Evolutionary conservation across 2,113 vertebrate species (phyloP).

Genomic region (Chaetorhynchus papuensis): DNA sequence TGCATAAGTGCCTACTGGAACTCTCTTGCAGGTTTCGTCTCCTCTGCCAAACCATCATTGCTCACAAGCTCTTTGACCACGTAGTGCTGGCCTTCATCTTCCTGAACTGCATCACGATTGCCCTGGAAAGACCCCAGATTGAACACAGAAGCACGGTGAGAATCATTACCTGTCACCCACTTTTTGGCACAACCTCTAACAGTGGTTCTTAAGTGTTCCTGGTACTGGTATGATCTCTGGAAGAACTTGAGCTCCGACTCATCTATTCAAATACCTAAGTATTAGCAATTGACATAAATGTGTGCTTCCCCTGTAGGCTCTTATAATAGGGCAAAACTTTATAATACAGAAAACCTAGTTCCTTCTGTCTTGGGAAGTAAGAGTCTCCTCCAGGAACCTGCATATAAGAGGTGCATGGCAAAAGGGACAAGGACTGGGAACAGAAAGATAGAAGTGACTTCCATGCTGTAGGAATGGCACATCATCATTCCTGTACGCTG

Average conservation of each 20-base stretch:
- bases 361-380: background rate
- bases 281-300: background rate
- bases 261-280: background rate
- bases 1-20: background rate
- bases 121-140: slow-evolving; percentile 95
- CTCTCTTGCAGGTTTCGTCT: slow-evolving; percentile 83
- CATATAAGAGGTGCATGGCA: background rate
- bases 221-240: background rate
- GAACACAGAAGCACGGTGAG: slow-evolving; percentile 93
- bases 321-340: background rate
- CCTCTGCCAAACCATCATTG: slow-evolving; percentile 93
- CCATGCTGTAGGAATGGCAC: background rate
- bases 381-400: background rate
- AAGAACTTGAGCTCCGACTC: background rate
- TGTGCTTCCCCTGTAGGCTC: background rate
- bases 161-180: background rate
- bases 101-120: slow-evolving; percentile 98
- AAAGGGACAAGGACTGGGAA: background rate
- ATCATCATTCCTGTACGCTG: background rate
- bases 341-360: background rate
- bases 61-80: slow-evolving; percentile 96
- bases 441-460: background rate
- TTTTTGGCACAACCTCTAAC: background rate
- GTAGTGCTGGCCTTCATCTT: slow-evolving; percentile 97
- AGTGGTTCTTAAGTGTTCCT: background rate